Evolutionary conservation across 2,797 vertebrate species (phyloP).

Genomic region (Phataginus tricuspis): DNA sequence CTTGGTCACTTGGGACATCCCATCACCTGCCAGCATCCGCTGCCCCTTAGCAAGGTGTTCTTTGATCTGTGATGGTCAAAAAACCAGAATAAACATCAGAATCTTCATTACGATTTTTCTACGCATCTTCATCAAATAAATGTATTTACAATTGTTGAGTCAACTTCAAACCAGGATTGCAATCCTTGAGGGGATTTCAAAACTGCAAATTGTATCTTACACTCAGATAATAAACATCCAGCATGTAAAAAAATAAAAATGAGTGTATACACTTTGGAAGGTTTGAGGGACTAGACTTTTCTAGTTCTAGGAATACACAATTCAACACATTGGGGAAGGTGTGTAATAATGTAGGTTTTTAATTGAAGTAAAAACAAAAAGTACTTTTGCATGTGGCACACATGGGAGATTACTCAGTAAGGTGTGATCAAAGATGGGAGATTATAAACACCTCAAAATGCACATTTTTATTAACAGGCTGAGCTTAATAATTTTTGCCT

Average conservation of each 20-base stretch:
- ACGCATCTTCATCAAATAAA: not conserved
- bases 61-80: constrained; percentile 92
- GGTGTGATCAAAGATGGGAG: not conserved
- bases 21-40: constrained; percentile 95
- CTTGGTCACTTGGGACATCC: constrained; percentile 99
- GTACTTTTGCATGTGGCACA: not conserved
- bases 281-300: not conserved
- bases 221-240: not conserved
- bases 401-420: not conserved
- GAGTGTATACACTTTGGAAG: not conserved
- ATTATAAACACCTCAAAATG: not conserved
- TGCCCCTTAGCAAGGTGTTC: constrained; percentile 98
- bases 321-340: not conserved
- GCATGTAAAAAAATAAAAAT: not conserved
- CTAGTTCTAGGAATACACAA: not conserved
- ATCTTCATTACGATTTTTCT: constrained; percentile 70
- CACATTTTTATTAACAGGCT: not conserved
- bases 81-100: constrained; percentile 80
- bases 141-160: not conserved
- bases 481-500: not conserved
- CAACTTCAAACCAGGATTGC: not conserved
- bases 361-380: constrained; percentile 20
- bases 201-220: not conserved
- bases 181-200: not conserved
- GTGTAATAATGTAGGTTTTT: not conserved